Percentiles rank a stretch among this genome's conserved stretches.
These are phyloP conservation scores for Spea hammondii DNA, from an alignment of 2,797 vertebrate genomes.

Conservation along the genomic window DNA sequence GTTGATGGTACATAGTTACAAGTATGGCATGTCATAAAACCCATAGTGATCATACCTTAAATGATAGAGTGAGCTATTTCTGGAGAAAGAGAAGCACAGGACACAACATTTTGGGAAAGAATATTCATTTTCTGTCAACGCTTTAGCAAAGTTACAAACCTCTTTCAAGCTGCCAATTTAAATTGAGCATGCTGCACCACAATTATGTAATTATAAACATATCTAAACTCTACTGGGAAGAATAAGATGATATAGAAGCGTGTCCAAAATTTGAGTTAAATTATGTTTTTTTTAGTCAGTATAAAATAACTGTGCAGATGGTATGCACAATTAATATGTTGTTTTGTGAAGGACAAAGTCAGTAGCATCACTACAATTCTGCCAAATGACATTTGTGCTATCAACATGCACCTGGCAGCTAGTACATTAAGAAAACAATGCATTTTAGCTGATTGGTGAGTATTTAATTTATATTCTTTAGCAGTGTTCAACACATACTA, in stretches of 20 bases:
- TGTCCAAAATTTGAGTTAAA: slow-evolving; percentile 3
- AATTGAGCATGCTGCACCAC: background rate
- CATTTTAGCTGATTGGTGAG: slow-evolving; percentile 4
- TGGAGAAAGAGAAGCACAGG: background rate
- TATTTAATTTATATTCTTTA: slow-evolving; percentile 11
- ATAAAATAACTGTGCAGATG: slow-evolving; percentile 41
- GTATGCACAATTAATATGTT: slow-evolving; percentile 46
- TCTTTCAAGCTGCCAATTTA: slow-evolving; percentile 20
- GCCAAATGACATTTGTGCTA: slow-evolving; percentile 42
- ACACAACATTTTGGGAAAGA: background rate
- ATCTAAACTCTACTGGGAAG: slow-evolving; percentile 6
- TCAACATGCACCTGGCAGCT: slow-evolving; percentile 44
- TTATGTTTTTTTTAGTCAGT: slow-evolving; percentile 23
- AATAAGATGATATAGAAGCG: slow-evolving; percentile 13
- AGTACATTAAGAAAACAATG: slow-evolving; percentile 21
- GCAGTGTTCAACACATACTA: background rate
- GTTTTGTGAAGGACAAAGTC: slow-evolving; percentile 45
- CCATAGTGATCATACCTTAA: slow-evolving; percentile 7
- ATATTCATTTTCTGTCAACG: slow-evolving; percentile 11
- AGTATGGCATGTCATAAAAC: slow-evolving; percentile 4
- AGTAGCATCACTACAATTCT: slow-evolving; percentile 38
- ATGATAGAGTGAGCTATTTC: slow-evolving; percentile 7
- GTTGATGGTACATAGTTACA: slow-evolving; percentile 6
- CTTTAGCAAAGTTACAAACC: slow-evolving; percentile 7
- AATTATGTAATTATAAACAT: slow-evolving; percentile 26